Percentiles rank a stretch among this genome's conserved stretches.
These are phyloP conservation scores for Galerucella nymphaeae DNA, from an alignment of 2,888 invertebrate species.

Conservation along the genomic window DNA sequence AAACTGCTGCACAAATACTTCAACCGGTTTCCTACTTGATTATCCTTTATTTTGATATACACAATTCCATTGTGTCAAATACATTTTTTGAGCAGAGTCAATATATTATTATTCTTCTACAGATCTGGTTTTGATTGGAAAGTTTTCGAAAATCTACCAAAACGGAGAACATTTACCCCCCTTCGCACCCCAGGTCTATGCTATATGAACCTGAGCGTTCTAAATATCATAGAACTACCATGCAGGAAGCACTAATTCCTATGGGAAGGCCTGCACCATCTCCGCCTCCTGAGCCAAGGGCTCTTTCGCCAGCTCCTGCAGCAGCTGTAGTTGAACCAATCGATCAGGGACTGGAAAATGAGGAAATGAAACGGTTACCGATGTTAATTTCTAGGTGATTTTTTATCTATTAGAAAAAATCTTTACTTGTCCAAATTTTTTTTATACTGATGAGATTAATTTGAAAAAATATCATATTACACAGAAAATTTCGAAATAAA, in stretches of 20 bases:
- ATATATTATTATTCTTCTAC: constrained; percentile 6
- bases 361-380: constrained; percentile 52
- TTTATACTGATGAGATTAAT: too few species aligned
- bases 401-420: background rate
- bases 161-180: constrained; percentile 39
- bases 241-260: constrained; percentile 55
- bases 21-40: background rate
- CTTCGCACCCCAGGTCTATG: constrained; percentile 48
- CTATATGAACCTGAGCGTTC: constrained; percentile 58
- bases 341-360: constrained; percentile 34
- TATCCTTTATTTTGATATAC: background rate
- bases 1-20: too few species aligned
- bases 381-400: constrained; percentile 59
- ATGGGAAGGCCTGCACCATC: constrained; percentile 52
- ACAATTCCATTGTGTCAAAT: too few species aligned
- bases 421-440: too few species aligned
- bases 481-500: too few species aligned
- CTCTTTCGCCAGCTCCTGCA: constrained; percentile 39
- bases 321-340: constrained; percentile 23
- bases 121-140: constrained; percentile 27
- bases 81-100: background rate
- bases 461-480: too few species aligned
- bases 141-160: constrained; percentile 23
- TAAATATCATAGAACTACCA: constrained; percentile 47
- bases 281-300: constrained; percentile 46